phyloP scores from a whole-genome alignment of 2,888 invertebrate species.

The Enchytraeus crypticus region DNA sequence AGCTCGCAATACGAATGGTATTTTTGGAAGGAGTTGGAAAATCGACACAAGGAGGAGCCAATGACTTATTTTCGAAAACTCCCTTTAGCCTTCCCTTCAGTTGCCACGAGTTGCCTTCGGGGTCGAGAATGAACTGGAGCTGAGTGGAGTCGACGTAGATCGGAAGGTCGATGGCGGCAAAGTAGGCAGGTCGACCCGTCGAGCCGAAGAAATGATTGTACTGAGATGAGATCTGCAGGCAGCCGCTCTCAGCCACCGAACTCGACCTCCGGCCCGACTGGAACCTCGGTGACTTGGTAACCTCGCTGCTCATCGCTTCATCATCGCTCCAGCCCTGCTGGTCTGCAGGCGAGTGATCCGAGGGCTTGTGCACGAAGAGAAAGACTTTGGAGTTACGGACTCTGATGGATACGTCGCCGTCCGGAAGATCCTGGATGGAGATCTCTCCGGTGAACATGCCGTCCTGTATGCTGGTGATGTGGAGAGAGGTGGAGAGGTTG shows the following conservation, averaged over 20 bases:
- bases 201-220: neutral
- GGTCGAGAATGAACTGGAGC: constrained; percentile 1
- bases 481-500: neutral
- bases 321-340: too few relatives aligned
- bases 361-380: neutral
- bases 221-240: neutral
- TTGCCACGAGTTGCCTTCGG: neutral
- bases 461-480: neutral
- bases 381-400: neutral
- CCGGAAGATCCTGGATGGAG: neutral
- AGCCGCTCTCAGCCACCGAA: neutral
- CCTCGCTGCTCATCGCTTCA: neutral
- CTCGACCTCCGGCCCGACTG: neutral
- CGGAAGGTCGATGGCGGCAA: neutral
- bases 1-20: too few relatives aligned
- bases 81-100: neutral
- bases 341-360: neutral
- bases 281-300: neutral
- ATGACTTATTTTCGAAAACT: neutral
- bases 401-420: neutral
- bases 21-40: too few relatives aligned
- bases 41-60: neutral
- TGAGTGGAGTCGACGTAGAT: constrained; percentile 9
- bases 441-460: constrained; percentile 1
- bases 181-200: neutral